A percentile compares a stretch with the other conserved stretches of the same genome.
phyloP scores from a whole-genome alignment of 2,113 vertebrate genomes.

The Daboia siamensis region DNA sequence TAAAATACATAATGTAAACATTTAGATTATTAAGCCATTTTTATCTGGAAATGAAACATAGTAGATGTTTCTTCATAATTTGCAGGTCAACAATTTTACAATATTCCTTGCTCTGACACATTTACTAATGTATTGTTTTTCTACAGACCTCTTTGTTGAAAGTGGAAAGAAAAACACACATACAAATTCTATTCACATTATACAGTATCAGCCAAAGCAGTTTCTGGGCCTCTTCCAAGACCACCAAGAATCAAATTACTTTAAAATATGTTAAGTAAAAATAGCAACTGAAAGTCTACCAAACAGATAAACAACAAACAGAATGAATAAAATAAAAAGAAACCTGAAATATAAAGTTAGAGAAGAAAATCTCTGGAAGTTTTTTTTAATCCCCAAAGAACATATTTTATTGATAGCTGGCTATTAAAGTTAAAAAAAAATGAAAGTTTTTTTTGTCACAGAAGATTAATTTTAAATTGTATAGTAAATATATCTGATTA shows the following conservation, averaged over 20 bases:
- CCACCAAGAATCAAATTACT: constrained; percentile 77
- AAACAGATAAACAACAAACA: constrained; percentile 29
- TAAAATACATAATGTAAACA: constrained; percentile 50
- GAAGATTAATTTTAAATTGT: background rate
- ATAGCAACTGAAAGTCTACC: constrained; percentile 26
- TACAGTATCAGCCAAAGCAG: constrained; percentile 76
- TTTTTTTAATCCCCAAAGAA: background rate
- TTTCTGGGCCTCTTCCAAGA: constrained; percentile 81
- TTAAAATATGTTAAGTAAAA: constrained; percentile 45
- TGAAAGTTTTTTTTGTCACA: constrained; percentile 12
- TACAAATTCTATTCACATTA: constrained; percentile 90
- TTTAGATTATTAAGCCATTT: constrained; percentile 53
- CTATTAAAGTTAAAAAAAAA: constrained; percentile 20
- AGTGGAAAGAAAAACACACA: constrained; percentile 62
- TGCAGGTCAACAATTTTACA: constrained; percentile 42
- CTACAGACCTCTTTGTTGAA: constrained; percentile 58
- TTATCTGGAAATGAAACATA: constrained; percentile 49
- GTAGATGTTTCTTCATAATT: constrained; percentile 35
- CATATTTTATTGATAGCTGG: constrained; percentile 41
- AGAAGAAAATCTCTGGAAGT: background rate
- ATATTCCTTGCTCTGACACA: constrained; percentile 47
- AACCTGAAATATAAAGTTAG: constrained; percentile 25
- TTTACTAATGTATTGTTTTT: constrained; percentile 58
- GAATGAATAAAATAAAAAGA: constrained; percentile 13
- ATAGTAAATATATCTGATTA: background rate